Evolutionary conservation across 2,797 vertebrate species (phyloP).

Genomic region (Periparus ater): DNA sequence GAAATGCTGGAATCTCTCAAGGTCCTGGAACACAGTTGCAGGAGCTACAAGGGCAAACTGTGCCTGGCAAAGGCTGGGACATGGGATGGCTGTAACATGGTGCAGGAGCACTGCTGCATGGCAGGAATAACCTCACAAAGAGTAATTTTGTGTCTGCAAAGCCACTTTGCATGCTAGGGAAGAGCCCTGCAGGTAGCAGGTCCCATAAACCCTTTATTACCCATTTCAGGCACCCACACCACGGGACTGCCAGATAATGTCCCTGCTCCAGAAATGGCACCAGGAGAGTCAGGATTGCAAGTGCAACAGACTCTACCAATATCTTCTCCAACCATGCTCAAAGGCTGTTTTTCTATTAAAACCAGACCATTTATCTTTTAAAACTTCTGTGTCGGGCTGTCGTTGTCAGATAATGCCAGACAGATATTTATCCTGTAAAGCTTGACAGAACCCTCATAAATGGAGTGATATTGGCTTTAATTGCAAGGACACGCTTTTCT

Average conservation of each 20-base stretch:
- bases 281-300: not conserved
- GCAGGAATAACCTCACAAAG: not conserved
- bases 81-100: accelerated
- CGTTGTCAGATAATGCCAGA: not conserved
- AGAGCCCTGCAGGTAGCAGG: not conserved
- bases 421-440: not conserved
- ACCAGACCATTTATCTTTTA: not conserved
- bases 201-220: not conserved
- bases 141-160: accelerated
- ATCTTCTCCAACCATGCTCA: not conserved
- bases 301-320: not conserved
- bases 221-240: accelerated
- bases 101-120: accelerated
- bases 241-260: accelerated
- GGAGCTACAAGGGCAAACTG: not conserved
- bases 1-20: not conserved
- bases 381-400: not conserved
- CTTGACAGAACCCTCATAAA: not conserved
- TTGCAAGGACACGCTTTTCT: not conserved
- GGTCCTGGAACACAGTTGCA: not conserved
- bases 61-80: accelerated
- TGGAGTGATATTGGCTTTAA: not conserved
- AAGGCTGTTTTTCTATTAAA: not conserved
- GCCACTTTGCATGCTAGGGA: accelerated
- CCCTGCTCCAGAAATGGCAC: not conserved